These are phyloP conservation scores for Lucilia cuprina DNA, from an alignment of 1,140 invertebrate species.

Conservation along the genomic window DNA sequence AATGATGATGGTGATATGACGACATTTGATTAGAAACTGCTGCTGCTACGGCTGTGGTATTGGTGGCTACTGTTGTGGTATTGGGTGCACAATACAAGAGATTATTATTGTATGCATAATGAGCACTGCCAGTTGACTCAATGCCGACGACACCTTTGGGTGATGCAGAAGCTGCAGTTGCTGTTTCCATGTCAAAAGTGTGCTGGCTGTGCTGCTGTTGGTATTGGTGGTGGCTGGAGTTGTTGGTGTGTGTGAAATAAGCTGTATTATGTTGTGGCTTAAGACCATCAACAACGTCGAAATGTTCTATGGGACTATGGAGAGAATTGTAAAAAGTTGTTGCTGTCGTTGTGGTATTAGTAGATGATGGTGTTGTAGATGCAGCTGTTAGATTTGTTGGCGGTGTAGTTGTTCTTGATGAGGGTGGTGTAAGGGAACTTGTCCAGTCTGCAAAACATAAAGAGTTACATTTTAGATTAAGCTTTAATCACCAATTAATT, in stretches of 20 bases:
- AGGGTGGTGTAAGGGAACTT: slow-evolving; percentile 46
- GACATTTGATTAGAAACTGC: slow-evolving; percentile 33
- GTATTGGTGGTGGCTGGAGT: background rate
- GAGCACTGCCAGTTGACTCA: slow-evolving; percentile 23
- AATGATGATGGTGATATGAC: slow-evolving; percentile 37
- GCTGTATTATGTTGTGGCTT: slow-evolving; percentile 18
- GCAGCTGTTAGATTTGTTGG: background rate
- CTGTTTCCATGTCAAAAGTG: slow-evolving; percentile 40
- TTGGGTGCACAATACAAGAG: slow-evolving; percentile 35
- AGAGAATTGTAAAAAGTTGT: background rate
- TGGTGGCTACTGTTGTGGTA: slow-evolving; percentile 4
- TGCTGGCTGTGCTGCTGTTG: slow-evolving; percentile 31
- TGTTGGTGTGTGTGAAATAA: background rate
- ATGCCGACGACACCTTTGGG: slow-evolving; percentile 2
- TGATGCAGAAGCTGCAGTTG: slow-evolving; percentile 39
- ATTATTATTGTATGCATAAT: slow-evolving; percentile 37
- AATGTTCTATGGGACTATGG: slow-evolving; percentile 16
- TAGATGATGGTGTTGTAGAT: slow-evolving; percentile 10
- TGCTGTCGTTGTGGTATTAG: background rate
- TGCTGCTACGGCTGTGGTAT: slow-evolving; percentile 13
- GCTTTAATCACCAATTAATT: no score
- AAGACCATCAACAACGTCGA: slow-evolving; percentile 29
- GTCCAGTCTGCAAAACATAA: slow-evolving; percentile 56
- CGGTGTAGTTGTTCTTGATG: slow-evolving; percentile 12
- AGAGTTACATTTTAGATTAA: background rate